Conservation (phyloP, 2,888 invertebrate species). For the Ptilodon capucinus region DNA sequence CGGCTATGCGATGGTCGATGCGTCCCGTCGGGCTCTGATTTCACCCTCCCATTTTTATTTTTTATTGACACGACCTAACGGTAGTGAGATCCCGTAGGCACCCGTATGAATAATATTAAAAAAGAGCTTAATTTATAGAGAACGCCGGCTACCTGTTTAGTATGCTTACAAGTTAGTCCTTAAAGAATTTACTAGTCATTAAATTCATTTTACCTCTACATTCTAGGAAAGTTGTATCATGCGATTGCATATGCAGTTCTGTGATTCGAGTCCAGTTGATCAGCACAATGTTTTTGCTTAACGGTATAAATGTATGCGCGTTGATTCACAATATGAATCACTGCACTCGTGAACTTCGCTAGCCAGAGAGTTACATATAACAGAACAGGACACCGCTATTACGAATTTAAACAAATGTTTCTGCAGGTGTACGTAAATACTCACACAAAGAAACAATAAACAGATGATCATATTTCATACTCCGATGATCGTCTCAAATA, state of each 20-base stretch:
- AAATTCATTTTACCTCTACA: conserved; percentile 12
- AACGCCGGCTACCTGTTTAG: neutral
- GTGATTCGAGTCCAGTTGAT: conserved; percentile 18
- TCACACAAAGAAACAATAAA: conserved; percentile 22
- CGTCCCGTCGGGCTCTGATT: conserved; percentile 55
- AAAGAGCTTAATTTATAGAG: neutral
- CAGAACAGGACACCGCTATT: conserved; percentile 23
- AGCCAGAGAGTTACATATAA: conserved; percentile 1
- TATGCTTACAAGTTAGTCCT: neutral
- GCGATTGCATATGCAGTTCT: conserved; percentile 26
- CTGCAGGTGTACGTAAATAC: conserved; percentile 37
- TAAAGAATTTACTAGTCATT: conserved; percentile 4
- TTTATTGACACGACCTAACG: conserved; percentile 70
- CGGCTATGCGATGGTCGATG: conserved; percentile 18
- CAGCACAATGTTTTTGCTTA: conserved; percentile 25
- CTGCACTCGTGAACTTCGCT: conserved; percentile 14
- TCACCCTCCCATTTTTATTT: conserved; percentile 62
- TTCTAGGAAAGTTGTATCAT: conserved; percentile 18
- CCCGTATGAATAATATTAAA: conserved; percentile 42
- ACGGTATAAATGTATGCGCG: conserved; percentile 29
- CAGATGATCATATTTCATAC: conserved; percentile 55
- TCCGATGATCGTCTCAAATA: conserved; percentile 53
- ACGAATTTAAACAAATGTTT: conserved; percentile 28
- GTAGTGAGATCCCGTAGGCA: conserved; percentile 52
- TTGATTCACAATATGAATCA: conserved; percentile 36